Base-by-base conservation (phyloP, 1,140 invertebrate genomes). In the Himalopsyche phryganea region DNA sequence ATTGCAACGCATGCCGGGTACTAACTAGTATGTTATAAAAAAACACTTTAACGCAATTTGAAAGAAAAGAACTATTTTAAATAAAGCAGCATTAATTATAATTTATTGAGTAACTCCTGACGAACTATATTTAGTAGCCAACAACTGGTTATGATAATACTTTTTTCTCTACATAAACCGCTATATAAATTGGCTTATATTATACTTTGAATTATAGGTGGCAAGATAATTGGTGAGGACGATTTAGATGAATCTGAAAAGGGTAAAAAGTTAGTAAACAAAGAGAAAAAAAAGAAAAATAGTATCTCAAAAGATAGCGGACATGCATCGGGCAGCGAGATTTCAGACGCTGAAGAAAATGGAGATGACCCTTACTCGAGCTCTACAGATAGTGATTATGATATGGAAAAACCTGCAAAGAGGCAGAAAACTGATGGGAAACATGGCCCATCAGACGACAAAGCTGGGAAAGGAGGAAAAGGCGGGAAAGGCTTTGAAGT, bases 401-500 rank as follows among this genome's bases (percentile, higher is more conserved):
- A 87, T 59, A 70, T 85, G 7, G 81, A 85, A 60, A 50, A 41
- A 18, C 50, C 53, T 14, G 10, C 38, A 2, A 58, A 58, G 14
- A 58, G 58, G 38, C 17, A 9, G 20, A 64, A 63, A 61, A 23
- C 66, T 82, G 41, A 17, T 5, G 11, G 6, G 33, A 28, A 53
- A 13, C 19, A 63, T 32, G 71, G 66, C 50, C 73, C 69, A 61
- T 56, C 60, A 40, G 66, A 72, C 45, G 68, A 66, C 42, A 75
- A 73, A 59, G 57, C 66, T 40, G 67, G 61, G 1, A 79, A 76
- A 41, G 81, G 40, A 42, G n/a, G n/a, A 28, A 28, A 28, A 9
- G 23, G 23, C 23, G 33, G 82, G 66, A 80, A 83, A 69, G 80
- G 80, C 9, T 85, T 88, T 75, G 86, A 89, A 77, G 72, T 87